A percentile compares a stretch with the other conserved stretches of the same genome.
These are phyloP conservation scores for Urocyon cinereoargenteus DNA, from an alignment of 2,797 vertebrate genomes.

Conservation along the genomic window DNA sequence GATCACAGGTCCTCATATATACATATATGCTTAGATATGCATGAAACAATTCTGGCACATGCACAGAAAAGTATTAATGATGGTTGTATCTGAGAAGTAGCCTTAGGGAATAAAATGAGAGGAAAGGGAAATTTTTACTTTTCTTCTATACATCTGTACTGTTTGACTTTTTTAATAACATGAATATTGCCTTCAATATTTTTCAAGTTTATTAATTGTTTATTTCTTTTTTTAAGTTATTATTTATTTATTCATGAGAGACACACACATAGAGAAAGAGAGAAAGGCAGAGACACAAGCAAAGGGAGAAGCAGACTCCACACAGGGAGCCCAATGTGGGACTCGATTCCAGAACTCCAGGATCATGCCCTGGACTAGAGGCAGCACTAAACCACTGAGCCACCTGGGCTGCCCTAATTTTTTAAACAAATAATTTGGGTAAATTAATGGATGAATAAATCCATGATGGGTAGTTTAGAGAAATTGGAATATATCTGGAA, in stretches of 20 bases:
- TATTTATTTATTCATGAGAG: no score
- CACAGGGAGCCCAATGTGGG: no score
- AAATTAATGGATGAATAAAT: neutral
- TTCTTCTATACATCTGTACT: neutral
- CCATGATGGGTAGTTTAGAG: neutral
- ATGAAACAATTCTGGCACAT: conserved; percentile 39
- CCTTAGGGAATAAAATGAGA: neutral
- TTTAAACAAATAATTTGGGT: neutral
- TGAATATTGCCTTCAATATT: conserved; percentile 12
- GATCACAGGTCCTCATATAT: neutral
- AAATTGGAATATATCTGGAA: neutral
- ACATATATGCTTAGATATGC: neutral
- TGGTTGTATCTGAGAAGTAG: neutral
- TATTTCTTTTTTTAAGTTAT: no score
- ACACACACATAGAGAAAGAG: no score
- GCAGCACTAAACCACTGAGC: no score
- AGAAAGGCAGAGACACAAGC: no score
- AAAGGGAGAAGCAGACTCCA: no score
- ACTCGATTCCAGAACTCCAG: no score
- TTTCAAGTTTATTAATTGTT: neutral
- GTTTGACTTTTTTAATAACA: neutral
- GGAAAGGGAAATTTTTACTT: neutral
- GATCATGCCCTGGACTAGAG: no score
- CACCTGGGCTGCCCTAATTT: neutral
- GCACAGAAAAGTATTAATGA: neutral